Conservation (phyloP, 2,888 invertebrate species). For the Dryocosmus kuriphilus region DNA sequence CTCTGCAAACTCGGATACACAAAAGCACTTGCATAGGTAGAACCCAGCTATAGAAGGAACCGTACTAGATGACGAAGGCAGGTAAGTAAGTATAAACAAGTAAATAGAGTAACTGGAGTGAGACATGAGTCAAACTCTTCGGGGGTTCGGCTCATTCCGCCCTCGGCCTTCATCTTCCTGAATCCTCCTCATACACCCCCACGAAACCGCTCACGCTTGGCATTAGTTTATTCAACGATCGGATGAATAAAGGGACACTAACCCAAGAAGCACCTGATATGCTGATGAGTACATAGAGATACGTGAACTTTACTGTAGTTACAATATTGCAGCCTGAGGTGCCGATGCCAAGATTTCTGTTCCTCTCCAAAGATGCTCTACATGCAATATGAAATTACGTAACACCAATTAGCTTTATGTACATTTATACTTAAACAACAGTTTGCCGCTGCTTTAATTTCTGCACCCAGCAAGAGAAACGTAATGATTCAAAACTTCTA, state of each 20-base stretch:
- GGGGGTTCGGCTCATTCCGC: neutral
- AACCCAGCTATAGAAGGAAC: slow-evolving; percentile 18
- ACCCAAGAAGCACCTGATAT: slow-evolving; percentile 5
- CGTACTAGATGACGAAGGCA: slow-evolving; percentile 35
- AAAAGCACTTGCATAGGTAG: slow-evolving; percentile 38
- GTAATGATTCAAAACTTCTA: neutral
- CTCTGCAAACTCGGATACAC: slow-evolving; percentile 37
- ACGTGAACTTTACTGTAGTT: neutral
- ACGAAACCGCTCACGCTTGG: neutral
- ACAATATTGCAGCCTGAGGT: neutral
- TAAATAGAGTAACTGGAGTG: slow-evolving; percentile 23
- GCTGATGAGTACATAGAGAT: neutral
- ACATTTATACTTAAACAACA: neutral
- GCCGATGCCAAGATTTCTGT: neutral
- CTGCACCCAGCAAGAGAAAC: neutral
- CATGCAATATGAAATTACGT: neutral
- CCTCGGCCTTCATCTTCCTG: neutral
- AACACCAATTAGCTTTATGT: neutral
- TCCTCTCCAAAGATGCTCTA: neutral
- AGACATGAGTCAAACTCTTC: slow-evolving; percentile 6
- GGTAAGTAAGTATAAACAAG: slow-evolving; percentile 39
- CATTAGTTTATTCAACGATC: slow-evolving; percentile 21
- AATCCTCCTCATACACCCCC: neutral
- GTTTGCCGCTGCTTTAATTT: neutral
- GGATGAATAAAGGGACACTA: neutral